Conservation (phyloP, 2,888 invertebrate genomes). For the Adela reaumurella region DNA sequence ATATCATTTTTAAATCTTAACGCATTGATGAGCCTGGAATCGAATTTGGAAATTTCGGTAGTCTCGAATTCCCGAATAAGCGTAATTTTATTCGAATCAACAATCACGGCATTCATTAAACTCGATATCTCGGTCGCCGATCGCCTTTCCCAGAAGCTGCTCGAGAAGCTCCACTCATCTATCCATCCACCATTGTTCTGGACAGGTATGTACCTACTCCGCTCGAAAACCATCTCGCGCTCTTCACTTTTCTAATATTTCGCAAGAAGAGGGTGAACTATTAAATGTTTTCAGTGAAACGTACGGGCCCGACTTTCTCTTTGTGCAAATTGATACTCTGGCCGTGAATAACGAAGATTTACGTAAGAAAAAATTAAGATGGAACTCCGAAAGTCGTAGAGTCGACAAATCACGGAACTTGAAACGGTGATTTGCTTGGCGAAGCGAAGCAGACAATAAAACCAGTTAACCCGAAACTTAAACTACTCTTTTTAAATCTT, state of each 20-base stretch:
- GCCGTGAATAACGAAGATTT: not conserved
- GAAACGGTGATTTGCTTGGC: too few species aligned
- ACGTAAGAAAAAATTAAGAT: not conserved
- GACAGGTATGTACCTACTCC: not conserved
- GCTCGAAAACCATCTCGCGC: not conserved
- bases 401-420: too few species aligned
- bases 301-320: not conserved
- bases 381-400: not conserved
- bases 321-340: not conserved
- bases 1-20: not conserved
- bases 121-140: slow-evolving; percentile 25
- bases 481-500: too few species aligned
- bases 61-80: not conserved
- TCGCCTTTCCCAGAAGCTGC: slow-evolving; percentile 28
- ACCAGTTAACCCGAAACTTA: too few species aligned
- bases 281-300: not conserved
- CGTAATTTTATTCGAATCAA: not conserved
- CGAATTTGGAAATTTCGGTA: not conserved
- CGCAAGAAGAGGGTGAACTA: not conserved
- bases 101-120: slow-evolving; percentile 1
- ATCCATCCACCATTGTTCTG: not conserved
- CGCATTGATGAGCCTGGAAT: not conserved
- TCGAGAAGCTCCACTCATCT: slow-evolving; percentile 19
- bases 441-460: too few species aligned
- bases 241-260: not conserved